A percentile compares a stretch with the other conserved stretches of the same genome.
These are phyloP conservation scores for Campoplex nolae DNA, from an alignment of 2,888 invertebrate genomes.

Conservation along the genomic window DNA sequence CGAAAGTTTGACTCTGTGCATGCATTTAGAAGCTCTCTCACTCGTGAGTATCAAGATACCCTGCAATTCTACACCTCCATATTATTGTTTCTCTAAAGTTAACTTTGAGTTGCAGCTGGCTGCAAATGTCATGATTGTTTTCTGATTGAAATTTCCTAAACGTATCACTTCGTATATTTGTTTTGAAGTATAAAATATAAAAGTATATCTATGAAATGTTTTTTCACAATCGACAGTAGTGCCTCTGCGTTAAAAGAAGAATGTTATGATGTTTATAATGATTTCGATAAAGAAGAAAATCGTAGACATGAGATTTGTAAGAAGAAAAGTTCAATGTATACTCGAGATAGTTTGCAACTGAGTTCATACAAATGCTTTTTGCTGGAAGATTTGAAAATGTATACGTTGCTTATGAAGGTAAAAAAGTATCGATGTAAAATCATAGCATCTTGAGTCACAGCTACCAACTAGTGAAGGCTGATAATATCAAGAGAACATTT, in stretches of 20 bases:
- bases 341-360: too few relatives aligned
- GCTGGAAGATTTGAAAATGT: too few relatives aligned
- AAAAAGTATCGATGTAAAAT: not conserved
- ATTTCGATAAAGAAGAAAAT: not conserved
- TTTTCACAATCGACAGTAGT: too few relatives aligned
- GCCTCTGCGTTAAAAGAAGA: too few relatives aligned
- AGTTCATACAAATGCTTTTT: too few relatives aligned
- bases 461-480: not conserved
- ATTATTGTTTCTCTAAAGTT: not conserved
- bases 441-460: not conserved
- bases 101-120: not conserved
- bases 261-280: not conserved
- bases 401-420: too few relatives aligned
- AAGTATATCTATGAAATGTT: too few relatives aligned
- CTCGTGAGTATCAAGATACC: constrained; percentile 16
- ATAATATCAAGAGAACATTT: too few relatives aligned
- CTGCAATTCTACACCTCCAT: not conserved
- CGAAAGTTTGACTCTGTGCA: constrained; percentile 23
- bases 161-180: too few relatives aligned
- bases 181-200: too few relatives aligned
- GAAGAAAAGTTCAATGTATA: not conserved
- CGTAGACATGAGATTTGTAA: not conserved
- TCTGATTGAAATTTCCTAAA: too few relatives aligned
- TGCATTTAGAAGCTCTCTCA: constrained; percentile 17
- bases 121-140: too few relatives aligned